Percentiles rank a stretch among this genome's conserved stretches.
Evolutionary conservation across 2,888 invertebrate genomes (phyloP).

Genomic region (Megalurothrips usitatus): DNA sequence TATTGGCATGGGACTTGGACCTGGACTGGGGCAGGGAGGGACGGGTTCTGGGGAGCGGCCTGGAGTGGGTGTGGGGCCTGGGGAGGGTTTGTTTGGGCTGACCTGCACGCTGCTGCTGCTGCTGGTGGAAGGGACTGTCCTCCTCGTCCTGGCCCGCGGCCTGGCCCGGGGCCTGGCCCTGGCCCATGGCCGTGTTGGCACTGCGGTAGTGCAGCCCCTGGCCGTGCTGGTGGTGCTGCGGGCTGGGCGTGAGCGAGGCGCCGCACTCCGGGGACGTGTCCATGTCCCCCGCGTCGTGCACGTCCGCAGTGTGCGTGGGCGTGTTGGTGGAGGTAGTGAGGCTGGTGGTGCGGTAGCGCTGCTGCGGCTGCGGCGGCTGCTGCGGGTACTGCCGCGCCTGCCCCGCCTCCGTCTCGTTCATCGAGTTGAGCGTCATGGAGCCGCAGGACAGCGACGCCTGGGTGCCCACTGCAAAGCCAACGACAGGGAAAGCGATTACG

Average conservation of each 20-base stretch:
- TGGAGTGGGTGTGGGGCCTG: constrained; percentile 39
- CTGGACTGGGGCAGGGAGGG: constrained; percentile 52
- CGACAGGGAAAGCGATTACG: neutral
- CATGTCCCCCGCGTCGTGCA: constrained; percentile 39
- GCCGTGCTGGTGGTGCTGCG: constrained; percentile 38
- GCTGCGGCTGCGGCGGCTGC: neutral
- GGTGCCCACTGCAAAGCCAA: constrained; percentile 6
- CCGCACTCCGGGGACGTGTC: constrained; percentile 41
- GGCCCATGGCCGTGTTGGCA: neutral
- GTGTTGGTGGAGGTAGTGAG: constrained; percentile 34
- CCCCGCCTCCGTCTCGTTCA: constrained; percentile 38
- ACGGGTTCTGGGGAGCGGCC: constrained; percentile 49
- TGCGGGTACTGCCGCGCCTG: constrained; percentile 35
- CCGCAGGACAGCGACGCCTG: constrained; percentile 46
- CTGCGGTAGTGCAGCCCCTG: neutral
- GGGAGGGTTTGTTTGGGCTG: constrained; percentile 41
- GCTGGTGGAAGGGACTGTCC: constrained; percentile 18
- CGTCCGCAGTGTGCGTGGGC: constrained; percentile 42
- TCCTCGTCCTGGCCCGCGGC: neutral
- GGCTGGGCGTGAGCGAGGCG: constrained; percentile 42
- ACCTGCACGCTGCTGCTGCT: constrained; percentile 22
- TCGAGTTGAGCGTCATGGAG: constrained; percentile 56
- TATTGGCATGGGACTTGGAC: constrained; percentile 48
- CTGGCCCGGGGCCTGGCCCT: neutral
- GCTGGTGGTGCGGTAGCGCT: constrained; percentile 12